Base-by-base conservation (phyloP, 2,113 vertebrate genomes). In the Himantopus leucocephalus region DNA sequence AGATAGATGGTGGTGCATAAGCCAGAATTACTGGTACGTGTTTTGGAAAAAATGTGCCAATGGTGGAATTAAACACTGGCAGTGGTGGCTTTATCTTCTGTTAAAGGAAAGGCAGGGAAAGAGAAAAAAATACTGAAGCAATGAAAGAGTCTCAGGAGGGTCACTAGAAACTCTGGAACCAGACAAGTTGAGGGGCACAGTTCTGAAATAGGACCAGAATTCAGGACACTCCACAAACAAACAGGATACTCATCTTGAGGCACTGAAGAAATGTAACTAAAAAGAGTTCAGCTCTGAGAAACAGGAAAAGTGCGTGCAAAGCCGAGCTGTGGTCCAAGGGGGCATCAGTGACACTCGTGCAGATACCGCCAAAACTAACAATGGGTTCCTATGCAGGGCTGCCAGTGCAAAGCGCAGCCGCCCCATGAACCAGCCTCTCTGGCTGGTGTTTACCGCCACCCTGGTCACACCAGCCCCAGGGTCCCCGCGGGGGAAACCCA, bases 301-400 rank as follows among this genome's bases (percentile, higher is more conserved):
- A 34, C 0, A 24, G 45, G 26, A 50, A 18, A 8, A 8, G 14
- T 9, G 10, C 3, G 3, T 34, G 23, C 45, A 60, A 52, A 59
- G 45, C 70, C 0, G 2, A 39, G 56, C 53, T 45, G 50, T 17
- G 7, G n/a, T 13, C 30, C 16, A 2, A 1, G 6, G 68, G 35
- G 41, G 19, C 48, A 63, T 39, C 15, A 3, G 39, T 55, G 39
- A 47, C 23, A 10, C 50, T 47, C 5, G 58, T 47, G 66, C 30
- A 48, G 39, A 10, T 29, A 39, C 29, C 64, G 12, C 37, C 48
- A n/a, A 29, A 79, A 29, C 29, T 8, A 55, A 22, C 17, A 10
- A 23, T 11, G 13, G n/a, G 43, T 16, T 14, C 50, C 35, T 7
- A 12, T 0, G 1, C 41, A 1, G 0, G 66, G 59, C 67, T 72